These are phyloP conservation scores for Meteorus colon DNA, from an alignment of 2,888 invertebrate species.

Conservation along the genomic window DNA sequence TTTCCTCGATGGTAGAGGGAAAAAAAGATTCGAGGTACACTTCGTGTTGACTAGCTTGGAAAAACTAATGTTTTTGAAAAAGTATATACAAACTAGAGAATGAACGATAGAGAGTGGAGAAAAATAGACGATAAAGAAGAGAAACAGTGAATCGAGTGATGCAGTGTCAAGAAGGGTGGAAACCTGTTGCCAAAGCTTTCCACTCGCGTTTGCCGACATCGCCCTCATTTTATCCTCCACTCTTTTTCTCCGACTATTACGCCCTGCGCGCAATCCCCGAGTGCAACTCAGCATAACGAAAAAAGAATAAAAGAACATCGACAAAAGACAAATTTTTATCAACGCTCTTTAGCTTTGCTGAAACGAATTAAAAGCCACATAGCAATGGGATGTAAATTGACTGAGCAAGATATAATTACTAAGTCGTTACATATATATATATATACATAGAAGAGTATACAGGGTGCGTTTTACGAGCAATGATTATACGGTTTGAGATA, in stretches of 20 bases:
- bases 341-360: slow-evolving; percentile 20
- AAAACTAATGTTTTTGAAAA: slow-evolving; percentile 66
- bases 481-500: slow-evolving; percentile 59
- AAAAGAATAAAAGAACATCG: background rate
- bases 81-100: slow-evolving; percentile 56
- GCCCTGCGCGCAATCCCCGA: no score
- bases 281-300: background rate
- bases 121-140: slow-evolving; percentile 11
- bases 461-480: slow-evolving; percentile 56
- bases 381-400: slow-evolving; percentile 42
- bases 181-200: slow-evolving; percentile 69
- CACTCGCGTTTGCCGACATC: slow-evolving; percentile 42
- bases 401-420: slow-evolving; percentile 35
- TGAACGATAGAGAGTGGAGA: slow-evolving; percentile 35
- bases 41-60: slow-evolving; percentile 27
- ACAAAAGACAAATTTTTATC: background rate
- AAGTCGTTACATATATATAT: slow-evolving; percentile 35
- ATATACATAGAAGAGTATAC: slow-evolving; percentile 13
- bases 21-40: slow-evolving; percentile 28
- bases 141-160: slow-evolving; percentile 37
- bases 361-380: slow-evolving; percentile 26
- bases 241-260: slow-evolving; percentile 30
- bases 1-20: slow-evolving; percentile 13
- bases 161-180: slow-evolving; percentile 59
- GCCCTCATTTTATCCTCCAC: slow-evolving; percentile 41